phyloP scores from a whole-genome alignment of 2,113 vertebrate genomes.

The Nerophis ophidion region DNA sequence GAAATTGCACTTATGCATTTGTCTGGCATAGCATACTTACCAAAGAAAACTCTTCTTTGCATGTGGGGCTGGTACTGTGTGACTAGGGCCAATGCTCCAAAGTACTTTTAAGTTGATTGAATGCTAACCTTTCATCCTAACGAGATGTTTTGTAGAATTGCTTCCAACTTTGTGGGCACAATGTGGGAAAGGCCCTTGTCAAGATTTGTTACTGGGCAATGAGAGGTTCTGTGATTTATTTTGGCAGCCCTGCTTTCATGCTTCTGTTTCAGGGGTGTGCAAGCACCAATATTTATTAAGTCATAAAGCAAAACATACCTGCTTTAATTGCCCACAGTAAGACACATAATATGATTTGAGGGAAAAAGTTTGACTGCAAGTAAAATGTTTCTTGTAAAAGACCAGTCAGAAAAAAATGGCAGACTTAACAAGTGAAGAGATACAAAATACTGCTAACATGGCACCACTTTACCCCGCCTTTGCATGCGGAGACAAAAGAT shows the following conservation, averaged over 20 bases:
- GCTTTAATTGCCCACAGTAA: background rate
- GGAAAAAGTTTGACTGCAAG: background rate
- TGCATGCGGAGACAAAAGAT: background rate
- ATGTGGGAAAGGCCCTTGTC: too few relatives aligned
- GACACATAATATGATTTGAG: background rate
- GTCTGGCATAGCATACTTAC: background rate
- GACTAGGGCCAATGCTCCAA: too few relatives aligned
- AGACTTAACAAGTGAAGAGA: background rate
- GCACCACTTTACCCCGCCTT: too few relatives aligned
- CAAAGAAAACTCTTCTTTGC: background rate
- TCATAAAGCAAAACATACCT: background rate
- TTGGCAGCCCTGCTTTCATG: background rate
- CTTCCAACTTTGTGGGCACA: too few relatives aligned
- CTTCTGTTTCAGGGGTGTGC: background rate
- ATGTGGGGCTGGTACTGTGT: background rate
- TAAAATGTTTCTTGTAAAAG: background rate
- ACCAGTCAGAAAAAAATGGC: background rate
- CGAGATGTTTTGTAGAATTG: background rate
- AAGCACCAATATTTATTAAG: background rate
- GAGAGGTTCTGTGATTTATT: constrained; percentile 1
- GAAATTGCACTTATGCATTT: background rate
- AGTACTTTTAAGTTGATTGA: too few relatives aligned
- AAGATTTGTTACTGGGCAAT: too few relatives aligned
- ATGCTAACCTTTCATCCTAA: background rate
- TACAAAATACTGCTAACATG: background rate